Percentiles rank a stretch among this genome's conserved stretches.
These are phyloP conservation scores for Xenops minutus DNA, from an alignment of 2,797 vertebrate species.

Conservation along the genomic window DNA sequence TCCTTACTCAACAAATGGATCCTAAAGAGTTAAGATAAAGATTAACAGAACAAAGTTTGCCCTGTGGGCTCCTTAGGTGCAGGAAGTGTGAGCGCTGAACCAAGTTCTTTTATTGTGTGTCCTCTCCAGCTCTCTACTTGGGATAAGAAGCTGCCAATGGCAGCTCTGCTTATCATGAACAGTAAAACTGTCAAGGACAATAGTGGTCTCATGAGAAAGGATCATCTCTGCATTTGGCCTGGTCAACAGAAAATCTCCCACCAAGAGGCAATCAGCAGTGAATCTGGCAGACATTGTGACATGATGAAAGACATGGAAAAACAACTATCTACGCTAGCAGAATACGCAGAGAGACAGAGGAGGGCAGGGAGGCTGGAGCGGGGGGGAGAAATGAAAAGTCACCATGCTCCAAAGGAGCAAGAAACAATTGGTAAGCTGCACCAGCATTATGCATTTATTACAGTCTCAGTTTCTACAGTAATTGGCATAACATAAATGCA, in stretches of 20 bases:
- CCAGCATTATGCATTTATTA: neutral
- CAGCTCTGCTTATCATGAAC: neutral
- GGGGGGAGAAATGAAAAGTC: neutral
- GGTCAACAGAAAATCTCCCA: constrained; percentile 4
- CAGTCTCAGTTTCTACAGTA: neutral
- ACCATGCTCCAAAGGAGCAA: neutral
- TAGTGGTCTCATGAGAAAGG: neutral
- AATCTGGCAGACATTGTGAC: neutral
- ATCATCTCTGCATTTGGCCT: neutral
- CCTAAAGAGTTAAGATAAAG: neutral
- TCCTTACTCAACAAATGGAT: neutral
- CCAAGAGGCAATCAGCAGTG: neutral
- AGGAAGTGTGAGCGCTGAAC: neutral
- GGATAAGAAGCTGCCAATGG: neutral
- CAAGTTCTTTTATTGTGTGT: neutral
- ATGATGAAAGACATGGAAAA: neutral
- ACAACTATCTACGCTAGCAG: neutral
- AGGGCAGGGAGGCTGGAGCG: rapidly evolving
- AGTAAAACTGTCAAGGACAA: constrained; percentile 12
- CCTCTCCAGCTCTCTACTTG: neutral
- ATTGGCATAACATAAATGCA: neutral
- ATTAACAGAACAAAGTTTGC: neutral
- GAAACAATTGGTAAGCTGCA: neutral
- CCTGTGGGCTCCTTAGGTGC: neutral
- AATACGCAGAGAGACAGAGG: neutral